phyloP scores from a whole-genome alignment of 1,140 invertebrate species.

The Ips typographus region DNA sequence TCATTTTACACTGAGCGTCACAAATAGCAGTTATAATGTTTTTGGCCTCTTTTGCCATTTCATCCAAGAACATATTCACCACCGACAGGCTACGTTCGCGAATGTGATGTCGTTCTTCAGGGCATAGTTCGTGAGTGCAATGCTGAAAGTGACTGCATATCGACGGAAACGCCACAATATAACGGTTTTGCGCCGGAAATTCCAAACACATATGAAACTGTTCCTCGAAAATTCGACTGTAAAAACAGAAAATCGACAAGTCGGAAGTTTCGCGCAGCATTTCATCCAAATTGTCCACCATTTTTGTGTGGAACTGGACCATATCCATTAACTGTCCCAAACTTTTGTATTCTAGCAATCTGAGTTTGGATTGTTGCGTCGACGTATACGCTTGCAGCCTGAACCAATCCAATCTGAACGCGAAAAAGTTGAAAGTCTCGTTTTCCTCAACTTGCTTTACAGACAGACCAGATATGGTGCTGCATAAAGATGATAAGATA shows the following conservation, averaged over 20 bases:
- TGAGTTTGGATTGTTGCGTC: slow-evolving; percentile 77
- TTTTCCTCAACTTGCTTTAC: slow-evolving; percentile 98
- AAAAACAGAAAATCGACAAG: slow-evolving; percentile 96
- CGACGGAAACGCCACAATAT: slow-evolving; percentile 95
- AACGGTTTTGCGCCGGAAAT: slow-evolving; percentile 96
- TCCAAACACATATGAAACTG: slow-evolving; percentile 98
- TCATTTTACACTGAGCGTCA: slow-evolving; percentile 94
- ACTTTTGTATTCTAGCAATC: slow-evolving; percentile 83
- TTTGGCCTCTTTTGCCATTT: slow-evolving; percentile 98
- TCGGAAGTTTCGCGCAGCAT: slow-evolving; percentile 96
- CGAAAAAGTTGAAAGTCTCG: slow-evolving; percentile 94
- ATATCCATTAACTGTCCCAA: slow-evolving; percentile 92
- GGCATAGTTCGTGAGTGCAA: slow-evolving; percentile 96
- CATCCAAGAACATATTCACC: slow-evolving; percentile 96
- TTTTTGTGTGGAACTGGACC: slow-evolving; percentile 95
- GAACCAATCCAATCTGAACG: slow-evolving; percentile 93
- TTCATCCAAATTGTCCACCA: slow-evolving; percentile 98
- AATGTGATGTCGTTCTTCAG: slow-evolving; percentile 97
- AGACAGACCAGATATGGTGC: slow-evolving; percentile 80
- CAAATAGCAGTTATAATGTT: slow-evolving; percentile 98
- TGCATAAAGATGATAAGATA: slow-evolving; percentile 91
- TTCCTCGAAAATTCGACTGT: slow-evolving; percentile 95
- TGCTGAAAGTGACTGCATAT: slow-evolving; percentile 98
- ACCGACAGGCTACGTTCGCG: slow-evolving; percentile 93
- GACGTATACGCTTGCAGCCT: slow-evolving; percentile 94